Base-by-base conservation (phyloP, 2,113 vertebrate genomes). In the Pimephales promelas region DNA sequence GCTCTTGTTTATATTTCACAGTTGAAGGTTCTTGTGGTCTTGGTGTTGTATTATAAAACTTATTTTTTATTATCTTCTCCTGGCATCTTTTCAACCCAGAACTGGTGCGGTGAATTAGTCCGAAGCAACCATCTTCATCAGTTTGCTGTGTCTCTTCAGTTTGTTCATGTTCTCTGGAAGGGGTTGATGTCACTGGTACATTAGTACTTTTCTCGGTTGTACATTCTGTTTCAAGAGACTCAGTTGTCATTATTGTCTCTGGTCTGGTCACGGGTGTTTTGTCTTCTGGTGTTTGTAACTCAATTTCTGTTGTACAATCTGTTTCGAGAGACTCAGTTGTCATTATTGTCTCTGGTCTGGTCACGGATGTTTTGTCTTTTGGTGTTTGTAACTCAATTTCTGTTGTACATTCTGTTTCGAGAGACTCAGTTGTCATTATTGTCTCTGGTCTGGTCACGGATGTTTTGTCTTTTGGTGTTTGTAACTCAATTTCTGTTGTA, bases 11-110 rank as follows among this genome's bases (percentile, higher is more conserved):
- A 20, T 49, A 18, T 52, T 28, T 74, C 28, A 64, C 10, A 31
- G 59, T 13, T 40, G 57, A 3, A 20, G 28, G 18, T 31, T 52
- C 24, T 40, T 18, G 26, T 83, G 43, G 71, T 26, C 22, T 49
- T 43, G 56, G 28, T 26, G 71, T 76, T 3, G 56, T 18, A 9
- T 59, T 74, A 36, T 61, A 22, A 11, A 5, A 26, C 2, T 3
- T 11, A 14, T 24, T 4, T 18, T 61, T 10, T 7, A 11, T 54
- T 4, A 61, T 83, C 59, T 87, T 89, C 28, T 90, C 75, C n/a
- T 13, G 5, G 16, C 90, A 91, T 87, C 86, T 87, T 86, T 64
- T 88, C 85, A 88, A 54, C 1, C 88, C 90, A 5, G 83, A 86
- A 8, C 83, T 81, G 0, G 83, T 90, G 56, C 88, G 90, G 72